Evolutionary conservation across 2,113 vertebrate species (phyloP).

Genomic region (Pitta sordida): DNA sequence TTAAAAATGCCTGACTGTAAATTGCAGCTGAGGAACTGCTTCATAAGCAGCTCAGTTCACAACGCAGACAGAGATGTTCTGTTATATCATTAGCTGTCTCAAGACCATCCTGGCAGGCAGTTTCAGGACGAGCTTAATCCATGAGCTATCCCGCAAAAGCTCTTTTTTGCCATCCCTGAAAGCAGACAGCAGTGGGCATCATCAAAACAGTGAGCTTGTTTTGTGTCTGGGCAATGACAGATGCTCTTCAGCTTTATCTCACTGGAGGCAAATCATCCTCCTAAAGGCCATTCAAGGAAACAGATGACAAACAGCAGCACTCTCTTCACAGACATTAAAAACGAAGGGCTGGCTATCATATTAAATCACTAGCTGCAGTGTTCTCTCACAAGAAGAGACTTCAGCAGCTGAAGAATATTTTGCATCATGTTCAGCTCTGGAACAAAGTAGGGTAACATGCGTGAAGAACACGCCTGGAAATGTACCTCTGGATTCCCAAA

Average conservation of each 20-base stretch:
- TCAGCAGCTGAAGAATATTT: background rate
- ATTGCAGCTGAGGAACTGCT: background rate
- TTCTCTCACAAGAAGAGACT: background rate
- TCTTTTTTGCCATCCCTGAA: background rate
- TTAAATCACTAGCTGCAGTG: background rate
- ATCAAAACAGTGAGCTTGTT: background rate
- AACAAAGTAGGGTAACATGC: background rate
- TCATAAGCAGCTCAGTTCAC: background rate
- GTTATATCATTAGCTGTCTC: background rate
- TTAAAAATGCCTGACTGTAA: background rate
- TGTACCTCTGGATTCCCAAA: background rate
- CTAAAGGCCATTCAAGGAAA: background rate
- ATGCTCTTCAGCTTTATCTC: background rate
- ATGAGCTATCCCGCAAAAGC: background rate
- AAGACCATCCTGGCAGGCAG: background rate
- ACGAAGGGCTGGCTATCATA: background rate
- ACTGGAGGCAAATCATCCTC: background rate
- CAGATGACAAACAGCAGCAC: background rate
- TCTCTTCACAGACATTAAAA: background rate
- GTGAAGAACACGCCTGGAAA: background rate
- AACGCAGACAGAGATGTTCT: background rate
- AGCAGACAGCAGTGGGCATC: background rate
- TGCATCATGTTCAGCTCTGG: background rate
- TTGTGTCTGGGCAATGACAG: fast-evolving
- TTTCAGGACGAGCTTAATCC: background rate